Percentiles rank a stretch among this genome's conserved stretches.
Evolutionary conservation across 2,888 invertebrate species (phyloP).

Genomic region (Panzeria rudis): DNA sequence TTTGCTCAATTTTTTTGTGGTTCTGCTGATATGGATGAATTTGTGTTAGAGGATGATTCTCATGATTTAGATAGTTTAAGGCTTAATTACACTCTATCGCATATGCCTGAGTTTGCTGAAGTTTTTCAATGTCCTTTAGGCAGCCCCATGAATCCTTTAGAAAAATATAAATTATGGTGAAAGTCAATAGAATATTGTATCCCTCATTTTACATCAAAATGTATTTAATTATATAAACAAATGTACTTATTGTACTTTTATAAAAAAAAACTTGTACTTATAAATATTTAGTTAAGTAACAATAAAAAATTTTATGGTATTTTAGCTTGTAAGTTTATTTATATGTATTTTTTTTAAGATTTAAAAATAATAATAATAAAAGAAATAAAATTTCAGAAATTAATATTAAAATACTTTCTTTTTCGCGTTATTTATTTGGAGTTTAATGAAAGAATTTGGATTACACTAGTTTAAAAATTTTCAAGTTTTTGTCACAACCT

Average conservation of each 20-base stretch:
- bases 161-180: slow-evolving; percentile 78
- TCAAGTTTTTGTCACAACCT: too few relatives aligned
- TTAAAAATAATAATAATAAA: background rate
- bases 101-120: slow-evolving; percentile 78
- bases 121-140: slow-evolving; percentile 75
- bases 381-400: too few relatives aligned
- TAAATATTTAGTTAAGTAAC: background rate
- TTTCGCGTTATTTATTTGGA: too few relatives aligned
- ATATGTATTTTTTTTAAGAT: background rate
- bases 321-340: slow-evolving; percentile 38
- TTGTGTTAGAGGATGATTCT: slow-evolving; percentile 73
- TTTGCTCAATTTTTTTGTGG: slow-evolving; percentile 81
- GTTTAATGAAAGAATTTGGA: too few relatives aligned
- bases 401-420: too few relatives aligned
- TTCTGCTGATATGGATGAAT: slow-evolving; percentile 39
- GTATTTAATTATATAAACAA: slow-evolving; percentile 19
- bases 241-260: slow-evolving; percentile 44
- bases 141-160: slow-evolving; percentile 76
- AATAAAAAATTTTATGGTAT: slow-evolving; percentile 5
- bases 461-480: too few relatives aligned
- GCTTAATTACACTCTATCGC: slow-evolving; percentile 77
- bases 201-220: background rate
- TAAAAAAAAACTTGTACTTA: slow-evolving; percentile 17
- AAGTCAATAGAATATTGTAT: background rate
- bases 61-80: slow-evolving; percentile 78